Evolutionary conservation across 2,113 vertebrate species (phyloP).

Genomic region (Rhabdornis inornatus): DNA sequence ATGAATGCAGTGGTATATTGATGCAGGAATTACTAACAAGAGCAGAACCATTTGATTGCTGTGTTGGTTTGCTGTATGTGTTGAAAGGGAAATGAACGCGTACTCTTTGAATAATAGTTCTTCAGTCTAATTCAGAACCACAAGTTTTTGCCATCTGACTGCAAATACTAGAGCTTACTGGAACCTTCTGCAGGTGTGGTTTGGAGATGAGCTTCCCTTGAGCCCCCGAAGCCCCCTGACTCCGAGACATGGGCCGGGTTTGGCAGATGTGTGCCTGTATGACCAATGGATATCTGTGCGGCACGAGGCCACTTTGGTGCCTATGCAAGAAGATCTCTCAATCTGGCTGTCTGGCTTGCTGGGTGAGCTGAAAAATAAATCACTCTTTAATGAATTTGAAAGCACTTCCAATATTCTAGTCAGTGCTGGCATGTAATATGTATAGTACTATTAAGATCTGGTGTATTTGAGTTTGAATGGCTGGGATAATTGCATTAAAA

Average conservation of each 20-base stretch:
- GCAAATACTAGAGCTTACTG: neutral
- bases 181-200: constrained; percentile 81
- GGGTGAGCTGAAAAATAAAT: constrained; percentile 72
- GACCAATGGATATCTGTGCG: constrained; percentile 94
- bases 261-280: constrained; percentile 89
- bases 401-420: neutral
- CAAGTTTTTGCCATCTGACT: neutral
- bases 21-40: neutral
- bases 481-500: neutral
- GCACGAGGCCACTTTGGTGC: constrained; percentile 89
- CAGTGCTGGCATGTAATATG: neutral
- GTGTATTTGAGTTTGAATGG: neutral
- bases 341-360: constrained; percentile 92
- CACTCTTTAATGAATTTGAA: neutral
- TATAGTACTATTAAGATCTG: neutral
- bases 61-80: neutral
- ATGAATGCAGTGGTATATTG: neutral
- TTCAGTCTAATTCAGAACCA: neutral
- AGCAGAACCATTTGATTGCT: neutral
- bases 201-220: constrained; percentile 85
- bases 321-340: constrained; percentile 95
- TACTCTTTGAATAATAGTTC: neutral
- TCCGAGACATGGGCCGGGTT: constrained; percentile 86
- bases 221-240: constrained; percentile 82
- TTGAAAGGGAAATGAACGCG: neutral